Percentiles rank a stretch among this genome's conserved stretches.
Conservation (phyloP, 92 coral and sea anemone species). For the Siderastrea siderea region DNA sequence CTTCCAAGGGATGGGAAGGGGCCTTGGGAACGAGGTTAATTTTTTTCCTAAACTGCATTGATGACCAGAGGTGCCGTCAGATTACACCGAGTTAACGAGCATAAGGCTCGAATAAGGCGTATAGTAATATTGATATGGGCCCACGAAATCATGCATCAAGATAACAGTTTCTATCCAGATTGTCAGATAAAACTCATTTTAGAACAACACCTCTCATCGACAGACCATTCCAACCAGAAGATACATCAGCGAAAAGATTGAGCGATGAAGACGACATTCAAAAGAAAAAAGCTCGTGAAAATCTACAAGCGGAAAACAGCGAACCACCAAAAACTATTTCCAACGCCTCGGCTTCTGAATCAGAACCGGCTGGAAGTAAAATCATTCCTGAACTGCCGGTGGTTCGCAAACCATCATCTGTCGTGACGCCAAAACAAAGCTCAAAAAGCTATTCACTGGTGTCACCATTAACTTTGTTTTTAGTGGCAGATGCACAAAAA, state of each 20-base stretch:
- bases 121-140: too few relatives aligned
- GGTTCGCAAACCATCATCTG: background rate
- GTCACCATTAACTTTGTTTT: slow-evolving; percentile 21
- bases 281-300: background rate
- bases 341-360: background rate
- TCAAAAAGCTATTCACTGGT: background rate
- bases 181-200: background rate
- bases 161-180: too few relatives aligned
- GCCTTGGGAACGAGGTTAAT: too few relatives aligned
- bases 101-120: too few relatives aligned
- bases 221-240: background rate
- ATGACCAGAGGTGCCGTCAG: too few relatives aligned
- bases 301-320: background rate
- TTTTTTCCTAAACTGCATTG: too few relatives aligned
- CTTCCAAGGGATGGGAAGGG: too few relatives aligned
- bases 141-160: too few relatives aligned
- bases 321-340: background rate
- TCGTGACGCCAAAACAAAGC: too few relatives aligned
- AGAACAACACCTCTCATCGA: background rate
- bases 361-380: background rate
- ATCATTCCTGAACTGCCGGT: background rate
- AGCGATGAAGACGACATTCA: background rate
- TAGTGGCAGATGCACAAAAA: background rate
- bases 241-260: background rate
- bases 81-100: too few relatives aligned